Conservation (phyloP, 2,888 invertebrate species). For the Drosophila lutescens region DNA sequence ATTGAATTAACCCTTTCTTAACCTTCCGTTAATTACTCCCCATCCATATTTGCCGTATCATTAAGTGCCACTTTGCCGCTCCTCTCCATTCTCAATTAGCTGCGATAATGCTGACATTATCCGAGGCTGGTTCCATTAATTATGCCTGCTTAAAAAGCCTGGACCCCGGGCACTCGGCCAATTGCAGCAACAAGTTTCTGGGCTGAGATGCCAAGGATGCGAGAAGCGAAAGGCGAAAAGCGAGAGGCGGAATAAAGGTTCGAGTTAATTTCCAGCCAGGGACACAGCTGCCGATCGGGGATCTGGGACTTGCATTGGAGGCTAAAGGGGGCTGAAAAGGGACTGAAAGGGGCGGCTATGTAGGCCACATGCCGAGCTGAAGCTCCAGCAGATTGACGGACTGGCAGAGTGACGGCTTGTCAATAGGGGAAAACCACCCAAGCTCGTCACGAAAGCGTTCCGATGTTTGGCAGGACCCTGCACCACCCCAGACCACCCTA, state of each 20-base stretch:
- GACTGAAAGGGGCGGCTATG: neutral
- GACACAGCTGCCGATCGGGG: constrained; percentile 9
- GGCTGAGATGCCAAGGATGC: neutral
- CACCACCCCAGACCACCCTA: neutral
- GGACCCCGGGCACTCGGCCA: neutral
- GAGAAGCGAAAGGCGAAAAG: neutral
- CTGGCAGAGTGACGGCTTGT: constrained; percentile 47
- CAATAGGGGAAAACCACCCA: constrained; percentile 36
- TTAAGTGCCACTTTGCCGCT: constrained; percentile 1
- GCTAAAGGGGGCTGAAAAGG: neutral
- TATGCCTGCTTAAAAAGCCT: constrained; percentile 39
- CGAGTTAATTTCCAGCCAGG: constrained; percentile 36
- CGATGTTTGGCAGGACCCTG: constrained; percentile 34
- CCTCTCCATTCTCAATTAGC: constrained; percentile 34
- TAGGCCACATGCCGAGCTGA: constrained; percentile 22
- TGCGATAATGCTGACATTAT: constrained; percentile 47
- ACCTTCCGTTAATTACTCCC: neutral
- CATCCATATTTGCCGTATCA: constrained; percentile 6
- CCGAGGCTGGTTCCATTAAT: constrained; percentile 37
- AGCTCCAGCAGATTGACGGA: constrained; percentile 27
- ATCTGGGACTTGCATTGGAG: neutral
- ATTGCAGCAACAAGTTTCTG: constrained; percentile 40
- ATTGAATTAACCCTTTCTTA: neutral
- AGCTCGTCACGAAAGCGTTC: constrained; percentile 39
- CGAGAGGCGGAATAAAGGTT: neutral